phyloP scores from a whole-genome alignment of 1,140 invertebrate species.

The Lepidotrigona ventralis region DNA sequence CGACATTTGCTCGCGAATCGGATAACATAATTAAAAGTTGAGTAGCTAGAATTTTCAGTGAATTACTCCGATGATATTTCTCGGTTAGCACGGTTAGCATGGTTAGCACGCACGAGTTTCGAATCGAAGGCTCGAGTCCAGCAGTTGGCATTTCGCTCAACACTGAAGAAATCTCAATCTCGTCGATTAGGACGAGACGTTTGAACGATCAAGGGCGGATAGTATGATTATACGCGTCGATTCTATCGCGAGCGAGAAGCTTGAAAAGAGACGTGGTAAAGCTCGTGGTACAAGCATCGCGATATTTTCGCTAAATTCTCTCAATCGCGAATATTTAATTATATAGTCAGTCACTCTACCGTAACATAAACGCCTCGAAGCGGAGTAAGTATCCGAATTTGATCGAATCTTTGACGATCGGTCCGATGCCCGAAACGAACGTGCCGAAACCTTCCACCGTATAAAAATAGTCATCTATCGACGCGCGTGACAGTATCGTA shows the following conservation, averaged over 20 bases:
- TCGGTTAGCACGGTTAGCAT: too few relatives aligned
- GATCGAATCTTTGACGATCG: background rate
- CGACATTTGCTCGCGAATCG: slow-evolving; percentile 22
- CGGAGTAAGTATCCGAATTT: background rate
- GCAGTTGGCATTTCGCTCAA: too few relatives aligned
- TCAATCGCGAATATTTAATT: too few relatives aligned
- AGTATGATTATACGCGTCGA: too few relatives aligned
- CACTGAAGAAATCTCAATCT: too few relatives aligned
- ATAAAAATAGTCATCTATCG: background rate
- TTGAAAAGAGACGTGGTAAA: too few relatives aligned
- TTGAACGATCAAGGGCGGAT: too few relatives aligned
- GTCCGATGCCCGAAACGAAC: background rate
- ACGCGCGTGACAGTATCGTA: background rate
- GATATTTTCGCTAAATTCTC: too few relatives aligned
- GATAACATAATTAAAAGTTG: slow-evolving; percentile 46
- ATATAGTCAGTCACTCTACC: too few relatives aligned
- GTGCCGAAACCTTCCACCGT: background rate
- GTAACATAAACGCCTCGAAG: background rate
- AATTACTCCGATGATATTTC: slow-evolving; percentile 13
- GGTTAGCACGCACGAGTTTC: background rate
- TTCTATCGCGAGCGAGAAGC: too few relatives aligned
- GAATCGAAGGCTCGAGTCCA: background rate
- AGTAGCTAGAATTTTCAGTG: slow-evolving; percentile 22
- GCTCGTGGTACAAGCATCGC: too few relatives aligned
- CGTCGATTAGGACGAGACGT: too few relatives aligned